Conservation (phyloP, 2,797 vertebrate species). For the Acanthopagrus latus region DNA sequence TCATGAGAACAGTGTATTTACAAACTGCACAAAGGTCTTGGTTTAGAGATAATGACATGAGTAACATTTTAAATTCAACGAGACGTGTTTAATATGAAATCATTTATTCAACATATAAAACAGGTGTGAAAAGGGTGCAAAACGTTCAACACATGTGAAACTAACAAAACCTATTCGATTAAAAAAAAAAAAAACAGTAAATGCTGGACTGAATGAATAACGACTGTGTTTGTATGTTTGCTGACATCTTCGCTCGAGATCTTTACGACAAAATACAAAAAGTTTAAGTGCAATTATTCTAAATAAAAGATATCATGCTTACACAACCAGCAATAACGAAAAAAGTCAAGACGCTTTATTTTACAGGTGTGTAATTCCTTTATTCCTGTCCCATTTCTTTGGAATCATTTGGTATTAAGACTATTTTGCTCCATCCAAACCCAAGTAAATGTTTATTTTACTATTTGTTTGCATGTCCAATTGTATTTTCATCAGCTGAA, state of each 20-base stretch:
- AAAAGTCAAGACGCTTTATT: neutral
- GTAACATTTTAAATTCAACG: neutral
- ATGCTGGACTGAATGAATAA: constrained; percentile 27
- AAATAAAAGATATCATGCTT: constrained; percentile 6
- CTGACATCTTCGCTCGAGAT: neutral
- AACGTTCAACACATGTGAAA: constrained; percentile 32
- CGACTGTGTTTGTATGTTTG: neutral
- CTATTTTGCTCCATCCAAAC: neutral
- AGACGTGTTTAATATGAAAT: constrained; percentile 35
- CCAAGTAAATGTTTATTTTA: neutral
- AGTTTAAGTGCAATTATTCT: constrained; percentile 39
- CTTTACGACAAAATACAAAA: constrained; percentile 16
- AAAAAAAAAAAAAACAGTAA: constrained; percentile 25
- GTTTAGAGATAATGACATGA: no score
- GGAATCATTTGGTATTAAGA: neutral
- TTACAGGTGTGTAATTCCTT: neutral
- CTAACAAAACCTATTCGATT: constrained; percentile 9
- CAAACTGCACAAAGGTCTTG: neutral
- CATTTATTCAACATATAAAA: constrained; percentile 67
- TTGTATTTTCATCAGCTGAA: no score
- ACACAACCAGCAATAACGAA: neutral
- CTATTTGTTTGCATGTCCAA: no score
- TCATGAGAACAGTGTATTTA: no score
- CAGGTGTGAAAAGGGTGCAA: neutral
- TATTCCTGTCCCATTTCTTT: no score